Evolutionary conservation across 1,140 invertebrate genomes (phyloP), one percentile per base, ranked within the genome.

Genomic region (Meloidogyne chitwoodi): DNA sequence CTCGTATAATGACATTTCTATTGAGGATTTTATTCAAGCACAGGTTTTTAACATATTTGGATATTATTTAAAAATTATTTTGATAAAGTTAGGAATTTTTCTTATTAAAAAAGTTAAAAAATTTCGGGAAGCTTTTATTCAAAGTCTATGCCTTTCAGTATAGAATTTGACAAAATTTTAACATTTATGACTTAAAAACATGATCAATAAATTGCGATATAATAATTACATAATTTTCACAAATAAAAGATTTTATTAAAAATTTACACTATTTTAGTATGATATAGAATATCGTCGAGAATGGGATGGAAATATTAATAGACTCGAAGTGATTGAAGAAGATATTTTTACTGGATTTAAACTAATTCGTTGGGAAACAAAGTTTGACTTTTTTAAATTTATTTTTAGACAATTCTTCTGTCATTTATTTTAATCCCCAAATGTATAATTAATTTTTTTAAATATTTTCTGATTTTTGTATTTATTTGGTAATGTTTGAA

Each of bases 251-350:
- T n/a, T n/a, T n/a, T n/a, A n/a, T n/a, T n/a, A n/a, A n/a, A n/a
- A n/a, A n/a, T n/a, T n/a, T n/a, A n/a, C n/a, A n/a, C 2, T 62
- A 8, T 72, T 72, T 29, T 69, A 84, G 74, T 81, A 83, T 61
- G 84, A 85, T 48, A 61, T 83, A 38, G 31, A 74, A 2, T 85
- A 80, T 75, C 48, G 84, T 26, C 74, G 65, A 41, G 71, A 85
- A 61, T 85, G 84, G 84, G 84, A 85, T 67, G 75, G 68, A 29
- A 87, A 85, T 70, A 74, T 85, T 61, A 74, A 80, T 19, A 77
- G 65, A 22, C 75, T 85, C 10, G 85, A 87, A 41, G 29, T 83
- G 2, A 12, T 85, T 11, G 70, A 77, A 26, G 71, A 78, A 69
- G 79, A 84, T 67, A 31, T 74, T 26, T 77, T 76, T 56, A 78